phyloP scores from a whole-genome alignment of 2,888 invertebrate species.

The Mechanitis messenoides region DNA sequence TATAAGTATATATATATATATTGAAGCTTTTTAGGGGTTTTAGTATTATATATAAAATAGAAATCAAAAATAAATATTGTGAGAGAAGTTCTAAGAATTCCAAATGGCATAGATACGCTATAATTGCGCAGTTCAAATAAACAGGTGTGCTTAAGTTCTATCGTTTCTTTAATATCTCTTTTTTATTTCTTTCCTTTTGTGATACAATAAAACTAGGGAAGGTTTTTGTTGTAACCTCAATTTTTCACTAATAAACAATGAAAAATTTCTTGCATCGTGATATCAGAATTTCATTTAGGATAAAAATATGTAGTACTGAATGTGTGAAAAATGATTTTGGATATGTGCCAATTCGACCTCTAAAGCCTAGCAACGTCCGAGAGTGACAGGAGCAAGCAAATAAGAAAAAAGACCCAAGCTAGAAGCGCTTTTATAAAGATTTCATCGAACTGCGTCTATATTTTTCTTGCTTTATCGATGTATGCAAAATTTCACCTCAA shows the following conservation, averaged over 20 bases:
- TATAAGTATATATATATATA: too few species aligned
- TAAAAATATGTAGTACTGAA: slow-evolving; percentile 4
- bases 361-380: slow-evolving; percentile 23
- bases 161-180: not conserved
- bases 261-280: too few species aligned
- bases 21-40: too few species aligned
- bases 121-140: too few species aligned
- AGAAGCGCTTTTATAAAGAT: slow-evolving; percentile 15
- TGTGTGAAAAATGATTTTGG: slow-evolving; percentile 20
- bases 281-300: too few species aligned
- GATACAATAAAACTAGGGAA: not conserved
- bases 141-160: slow-evolving; percentile 4
- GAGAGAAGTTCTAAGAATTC: too few species aligned
- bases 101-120: too few species aligned
- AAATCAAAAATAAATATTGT: too few species aligned
- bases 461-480: slow-evolving; percentile 16
- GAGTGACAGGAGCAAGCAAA: too few species aligned
- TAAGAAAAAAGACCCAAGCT: slow-evolving; percentile 16
- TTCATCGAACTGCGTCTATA: slow-evolving; percentile 13
- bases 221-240: too few species aligned
- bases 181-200: not conserved
- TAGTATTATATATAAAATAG: too few species aligned
- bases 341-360: slow-evolving; percentile 23
- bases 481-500: slow-evolving; percentile 16
- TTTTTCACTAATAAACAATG: too few species aligned